Evolutionary conservation across 1,140 invertebrate species (phyloP).

Genomic region (Saccostrea glomerata): DNA sequence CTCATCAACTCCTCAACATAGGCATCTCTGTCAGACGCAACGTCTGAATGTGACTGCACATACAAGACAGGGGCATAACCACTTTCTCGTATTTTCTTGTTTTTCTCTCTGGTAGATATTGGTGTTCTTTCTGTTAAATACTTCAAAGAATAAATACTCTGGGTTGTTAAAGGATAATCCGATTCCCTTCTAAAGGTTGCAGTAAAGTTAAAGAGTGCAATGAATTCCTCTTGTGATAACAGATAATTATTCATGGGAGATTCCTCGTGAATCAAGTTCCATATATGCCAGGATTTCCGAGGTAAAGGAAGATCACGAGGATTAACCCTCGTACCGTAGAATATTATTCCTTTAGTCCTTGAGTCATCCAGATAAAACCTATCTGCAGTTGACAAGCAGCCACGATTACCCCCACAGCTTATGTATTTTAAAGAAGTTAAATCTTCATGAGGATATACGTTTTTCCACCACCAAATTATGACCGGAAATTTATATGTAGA

Average conservation of each 20-base stretch:
- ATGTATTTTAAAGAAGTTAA: neutral
- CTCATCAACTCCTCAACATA: slow-evolving; percentile 88
- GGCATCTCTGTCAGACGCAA: slow-evolving; percentile 87
- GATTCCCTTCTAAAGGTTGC: slow-evolving; percentile 89
- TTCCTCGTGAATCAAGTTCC: slow-evolving; percentile 92
- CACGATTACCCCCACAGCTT: slow-evolving; percentile 71
- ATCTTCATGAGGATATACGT: slow-evolving; percentile 55
- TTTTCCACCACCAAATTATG: slow-evolving; percentile 67
- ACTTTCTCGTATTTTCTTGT: slow-evolving; percentile 77
- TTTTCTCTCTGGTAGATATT: slow-evolving; percentile 82
- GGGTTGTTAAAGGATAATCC: slow-evolving; percentile 86
- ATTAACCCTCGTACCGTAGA: slow-evolving; percentile 87
- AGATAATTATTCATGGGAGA: slow-evolving; percentile 90
- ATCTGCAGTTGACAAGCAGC: slow-evolving; percentile 82
- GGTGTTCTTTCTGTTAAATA: slow-evolving; percentile 82
- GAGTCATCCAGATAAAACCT: slow-evolving; percentile 73
- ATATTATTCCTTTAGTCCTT: slow-evolving; percentile 81
- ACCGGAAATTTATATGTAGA: slow-evolving; percentile 51
- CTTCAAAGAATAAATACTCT: slow-evolving; percentile 84
- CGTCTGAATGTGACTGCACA: slow-evolving; percentile 89
- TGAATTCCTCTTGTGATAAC: slow-evolving; percentile 81
- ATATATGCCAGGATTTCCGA: slow-evolving; percentile 81
- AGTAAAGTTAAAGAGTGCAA: slow-evolving; percentile 87
- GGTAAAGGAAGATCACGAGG: slow-evolving; percentile 86
- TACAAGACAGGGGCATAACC: slow-evolving; percentile 86